Evolutionary conservation across 2,888 invertebrate genomes (phyloP), one percentile per base, ranked within the genome.

Genomic region (Conchocele bisecta): DNA sequence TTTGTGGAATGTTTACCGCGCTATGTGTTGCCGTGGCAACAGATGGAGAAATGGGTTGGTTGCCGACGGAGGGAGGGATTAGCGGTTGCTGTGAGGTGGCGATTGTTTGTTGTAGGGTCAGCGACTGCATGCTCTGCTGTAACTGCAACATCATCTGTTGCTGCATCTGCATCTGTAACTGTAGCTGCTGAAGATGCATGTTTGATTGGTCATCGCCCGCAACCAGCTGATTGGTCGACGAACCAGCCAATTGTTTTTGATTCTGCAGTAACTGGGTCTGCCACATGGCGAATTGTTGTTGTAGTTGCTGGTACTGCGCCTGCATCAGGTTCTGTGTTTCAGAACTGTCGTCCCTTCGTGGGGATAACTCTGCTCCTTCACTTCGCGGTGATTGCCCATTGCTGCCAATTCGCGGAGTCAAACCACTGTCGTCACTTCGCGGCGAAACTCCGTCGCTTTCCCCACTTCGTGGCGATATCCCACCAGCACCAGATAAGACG

Each of bases 281-380:
- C 89, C 89, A 89, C 59, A 81, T 63, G 9, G 69, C 42, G 50
- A 89, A 83, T 76, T 89, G 88, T 33, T 83, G 67, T 73, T 89
- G 86, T 42, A 89, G 77, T 15, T 84, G 76, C 22, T 81, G 71
- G 68, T 87, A 87, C 70, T 88, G 88, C 5, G 75, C 63, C 72
- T 85, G 81, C 42, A 86, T 65, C 20, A 64, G 41, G n/a, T 72
- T 69, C 20, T 75, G 51, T 26, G 54, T 39, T 7, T 48, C 48
- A 26, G 48, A 48, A 17, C 5, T 48, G 2, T 33, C 33, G 20
- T 53, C 53, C 17, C 5, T 4, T 22, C 53, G 3, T 4, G 53
- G 53, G n/a, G 53, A 17, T 15, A 15, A 15, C 37, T 37, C 37
- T 15, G 37, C 11, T 11, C 15, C 15, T 15, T 15, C 37, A 37